Percentiles rank a stretch among this genome's conserved stretches.
Conservation (phyloP, 2,888 invertebrate species). For the Lasioglossum calceatum region DNA sequence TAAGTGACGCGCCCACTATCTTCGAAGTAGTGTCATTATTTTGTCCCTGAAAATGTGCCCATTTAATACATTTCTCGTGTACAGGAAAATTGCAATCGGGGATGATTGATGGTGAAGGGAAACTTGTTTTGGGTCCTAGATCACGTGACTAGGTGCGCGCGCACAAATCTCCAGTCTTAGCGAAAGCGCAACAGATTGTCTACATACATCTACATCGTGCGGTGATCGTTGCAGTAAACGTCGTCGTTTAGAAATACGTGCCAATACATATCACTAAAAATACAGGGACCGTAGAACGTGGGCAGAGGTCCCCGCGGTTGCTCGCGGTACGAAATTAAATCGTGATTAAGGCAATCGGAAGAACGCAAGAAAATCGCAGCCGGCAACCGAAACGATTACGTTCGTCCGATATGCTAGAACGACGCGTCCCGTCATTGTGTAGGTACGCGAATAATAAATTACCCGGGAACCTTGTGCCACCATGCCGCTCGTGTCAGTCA, state of each 20-base stretch:
- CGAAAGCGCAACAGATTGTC: slow-evolving; percentile 25
- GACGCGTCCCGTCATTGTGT: slow-evolving; percentile 9
- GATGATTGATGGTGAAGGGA: background rate
- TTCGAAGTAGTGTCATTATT: background rate
- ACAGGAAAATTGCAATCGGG: background rate
- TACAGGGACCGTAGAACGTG: slow-evolving; percentile 52
- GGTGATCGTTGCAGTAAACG: slow-evolving; percentile 23
- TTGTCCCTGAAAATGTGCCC: background rate
- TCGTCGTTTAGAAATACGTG: slow-evolving; percentile 61
- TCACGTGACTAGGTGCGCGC: background rate
- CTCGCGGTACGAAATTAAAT: slow-evolving; percentile 73
- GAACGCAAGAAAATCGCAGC: background rate
- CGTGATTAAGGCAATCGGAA: slow-evolving; percentile 50
- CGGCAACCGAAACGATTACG: slow-evolving; percentile 15
- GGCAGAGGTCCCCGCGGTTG: slow-evolving; percentile 40
- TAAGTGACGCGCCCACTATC: background rate
- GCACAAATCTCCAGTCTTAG: slow-evolving; percentile 15
- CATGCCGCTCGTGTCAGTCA: background rate
- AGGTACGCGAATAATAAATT: slow-evolving; percentile 27
- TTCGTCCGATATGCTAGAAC: background rate
- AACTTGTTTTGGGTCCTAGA: background rate
- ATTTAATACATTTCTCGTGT: background rate
- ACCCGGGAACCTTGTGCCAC: slow-evolving; percentile 5
- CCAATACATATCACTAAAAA: slow-evolving; percentile 73
- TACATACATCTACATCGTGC: background rate